Evolutionary conservation across 2,888 invertebrate species (phyloP), one percentile per base, ranked within the genome.

Genomic region (Aspidiotus destructor): DNA sequence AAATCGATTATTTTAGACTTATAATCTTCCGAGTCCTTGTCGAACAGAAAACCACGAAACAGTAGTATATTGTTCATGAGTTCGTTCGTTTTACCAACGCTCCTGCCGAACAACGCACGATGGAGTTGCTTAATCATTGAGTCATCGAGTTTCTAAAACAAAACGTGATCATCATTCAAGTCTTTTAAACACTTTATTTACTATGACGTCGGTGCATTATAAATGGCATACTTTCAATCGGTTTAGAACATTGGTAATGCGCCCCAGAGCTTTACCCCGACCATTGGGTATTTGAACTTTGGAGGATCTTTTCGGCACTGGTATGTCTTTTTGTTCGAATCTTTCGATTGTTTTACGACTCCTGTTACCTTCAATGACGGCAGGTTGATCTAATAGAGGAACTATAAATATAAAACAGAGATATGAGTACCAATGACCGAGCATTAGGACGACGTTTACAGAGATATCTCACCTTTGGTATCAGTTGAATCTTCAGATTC

Each of bases 181-280:
- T 3, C 28, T 28, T 28, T 28, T 5, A 28, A 28, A 28, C 28
- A 28, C 2, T 28, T 28, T 1, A 28, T 28, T 28, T 28, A 28
- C 28, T 1, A 28, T 28, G 28, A 28, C 28, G 28, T 5, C 28
- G 28, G 28, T 28, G 28, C 28, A 28, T 28, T 28, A 7, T 10
- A 11, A 55, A 3, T 2, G n/a, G 62, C 70, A 69, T 69, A 75
- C 75, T 64, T 71, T 70, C 42, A 75, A 71, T 62, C 72, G 71
- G 60, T 72, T 69, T 73, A 85, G 84, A 71, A 87, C 84, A 70
- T 83, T 82, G 72, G 84, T 83, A 76, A 86, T 86, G 74, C 86
- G 86, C 7, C 86, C 86, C 41, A 88, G 79, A 0, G 84, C 81
- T 44, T 80, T 80, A 7, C 87, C 88, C 72, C 80, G 80, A 40